Percentiles rank a stretch among this genome's conserved stretches.
Evolutionary conservation across 2,888 invertebrate genomes (phyloP).

Genomic region (Acleris literana): DNA sequence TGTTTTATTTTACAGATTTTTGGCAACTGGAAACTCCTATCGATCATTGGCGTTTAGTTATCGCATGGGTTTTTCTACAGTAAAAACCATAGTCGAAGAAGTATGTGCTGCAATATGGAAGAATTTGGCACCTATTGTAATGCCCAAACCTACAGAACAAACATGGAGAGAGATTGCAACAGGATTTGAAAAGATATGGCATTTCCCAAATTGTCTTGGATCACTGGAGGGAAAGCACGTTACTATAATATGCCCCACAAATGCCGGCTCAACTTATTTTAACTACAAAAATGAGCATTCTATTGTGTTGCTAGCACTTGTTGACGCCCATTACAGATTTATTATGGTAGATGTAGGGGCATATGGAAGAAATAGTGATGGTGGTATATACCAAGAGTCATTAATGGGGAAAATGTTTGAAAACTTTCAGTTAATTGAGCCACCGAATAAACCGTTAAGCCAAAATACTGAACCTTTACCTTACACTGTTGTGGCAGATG

Average conservation of each 20-base stretch:
- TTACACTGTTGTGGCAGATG: conserved; percentile 18
- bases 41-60: conserved; percentile 36
- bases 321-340: conserved; percentile 18
- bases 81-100: conserved; percentile 37
- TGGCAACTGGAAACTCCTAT: background rate
- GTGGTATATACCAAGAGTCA: conserved; percentile 1
- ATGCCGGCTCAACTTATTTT: conserved; percentile 22
- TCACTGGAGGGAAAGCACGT: conserved; percentile 13
- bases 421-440: background rate
- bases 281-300: conserved; percentile 6
- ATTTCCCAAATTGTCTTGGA: conserved; percentile 32
- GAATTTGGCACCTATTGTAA: conserved; percentile 36
- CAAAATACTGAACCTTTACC: conserved; percentile 9
- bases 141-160: conserved; percentile 37
- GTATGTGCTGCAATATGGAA: conserved; percentile 41
- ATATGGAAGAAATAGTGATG: conserved; percentile 14
- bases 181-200: conserved; percentile 30
- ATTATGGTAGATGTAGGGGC: conserved; percentile 3
- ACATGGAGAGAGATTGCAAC: conserved; percentile 34
- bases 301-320: conserved; percentile 7
- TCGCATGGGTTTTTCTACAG: conserved; percentile 37
- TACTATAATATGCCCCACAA: conserved; percentile 29
- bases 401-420: conserved; percentile 4
- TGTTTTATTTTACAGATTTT: conserved; percentile 1
- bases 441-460: conserved; percentile 5